A percentile compares a stretch with the other conserved stretches of the same genome.
phyloP scores from a whole-genome alignment of 2,113 vertebrate species.

The Oceanites oceanicus region DNA sequence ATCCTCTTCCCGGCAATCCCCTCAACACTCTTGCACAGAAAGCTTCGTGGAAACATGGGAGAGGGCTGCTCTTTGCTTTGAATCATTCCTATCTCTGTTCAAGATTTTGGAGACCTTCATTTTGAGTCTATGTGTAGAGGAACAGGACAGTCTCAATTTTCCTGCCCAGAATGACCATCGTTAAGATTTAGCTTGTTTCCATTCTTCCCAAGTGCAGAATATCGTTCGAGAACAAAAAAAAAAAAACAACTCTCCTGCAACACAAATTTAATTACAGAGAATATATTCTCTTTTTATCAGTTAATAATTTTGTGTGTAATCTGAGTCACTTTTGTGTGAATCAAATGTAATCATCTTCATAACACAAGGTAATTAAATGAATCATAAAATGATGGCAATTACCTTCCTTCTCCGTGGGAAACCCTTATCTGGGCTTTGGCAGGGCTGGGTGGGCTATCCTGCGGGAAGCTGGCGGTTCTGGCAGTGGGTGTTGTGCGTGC shows the following conservation, averaged over 20 bases:
- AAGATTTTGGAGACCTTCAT: neutral
- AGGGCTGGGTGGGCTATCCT: neutral
- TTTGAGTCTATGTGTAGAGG: neutral
- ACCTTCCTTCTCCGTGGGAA: neutral
- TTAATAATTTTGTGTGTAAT: neutral
- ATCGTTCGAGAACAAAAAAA: neutral
- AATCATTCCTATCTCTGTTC: neutral
- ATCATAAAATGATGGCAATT: neutral
- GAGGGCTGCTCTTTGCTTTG: neutral
- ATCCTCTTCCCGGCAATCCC: neutral
- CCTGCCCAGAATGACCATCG: neutral
- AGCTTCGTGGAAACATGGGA: neutral
- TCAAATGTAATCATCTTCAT: neutral
- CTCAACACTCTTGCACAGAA: neutral
- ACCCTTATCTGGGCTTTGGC: neutral
- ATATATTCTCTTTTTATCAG: neutral
- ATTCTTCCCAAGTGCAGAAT: neutral
- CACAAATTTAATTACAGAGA: neutral
- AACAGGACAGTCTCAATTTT: neutral
- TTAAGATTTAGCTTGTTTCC: neutral
- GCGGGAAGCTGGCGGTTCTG: rapidly evolving
- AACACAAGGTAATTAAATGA: neutral
- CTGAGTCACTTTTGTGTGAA: neutral
- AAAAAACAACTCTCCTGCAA: too few species aligned
- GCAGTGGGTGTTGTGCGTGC: neutral